phyloP scores from a whole-genome alignment of 2,797 vertebrate species.

The Nyctalus aviator region DNA sequence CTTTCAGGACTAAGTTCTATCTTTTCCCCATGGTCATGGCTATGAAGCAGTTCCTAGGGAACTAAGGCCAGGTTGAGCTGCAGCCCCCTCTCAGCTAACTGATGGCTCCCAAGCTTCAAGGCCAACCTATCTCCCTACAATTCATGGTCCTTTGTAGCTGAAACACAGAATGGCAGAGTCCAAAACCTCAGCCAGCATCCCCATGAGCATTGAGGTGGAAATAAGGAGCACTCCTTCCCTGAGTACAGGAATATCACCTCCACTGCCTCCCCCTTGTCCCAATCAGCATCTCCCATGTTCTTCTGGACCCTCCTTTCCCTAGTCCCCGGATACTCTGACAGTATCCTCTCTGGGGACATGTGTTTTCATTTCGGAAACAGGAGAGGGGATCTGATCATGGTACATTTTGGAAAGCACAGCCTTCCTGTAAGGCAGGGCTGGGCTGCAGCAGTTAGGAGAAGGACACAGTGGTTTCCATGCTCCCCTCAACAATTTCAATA shows the following conservation, averaged over 20 bases:
- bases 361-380: neutral
- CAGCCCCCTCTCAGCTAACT: neutral
- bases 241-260: neutral
- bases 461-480: neutral
- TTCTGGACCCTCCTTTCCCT: neutral
- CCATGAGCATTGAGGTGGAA: neutral
- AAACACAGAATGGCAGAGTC: neutral
- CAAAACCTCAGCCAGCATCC: neutral
- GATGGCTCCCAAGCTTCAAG: neutral
- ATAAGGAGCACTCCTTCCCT: neutral
- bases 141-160: neutral
- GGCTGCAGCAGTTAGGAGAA: neutral
- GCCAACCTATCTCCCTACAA: neutral
- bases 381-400: neutral
- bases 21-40: neutral
- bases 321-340: neutral
- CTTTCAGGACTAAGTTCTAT: neutral
- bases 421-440: neutral
- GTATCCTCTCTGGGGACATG: neutral
- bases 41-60: neutral
- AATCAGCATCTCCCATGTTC: neutral
- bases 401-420: neutral
- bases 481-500: neutral
- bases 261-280: too few relatives aligned
- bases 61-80: neutral